Percentiles rank a stretch among this genome's conserved stretches.
phyloP scores from a whole-genome alignment of 2,113 vertebrate genomes.

The Erpornis zantholeuca region DNA sequence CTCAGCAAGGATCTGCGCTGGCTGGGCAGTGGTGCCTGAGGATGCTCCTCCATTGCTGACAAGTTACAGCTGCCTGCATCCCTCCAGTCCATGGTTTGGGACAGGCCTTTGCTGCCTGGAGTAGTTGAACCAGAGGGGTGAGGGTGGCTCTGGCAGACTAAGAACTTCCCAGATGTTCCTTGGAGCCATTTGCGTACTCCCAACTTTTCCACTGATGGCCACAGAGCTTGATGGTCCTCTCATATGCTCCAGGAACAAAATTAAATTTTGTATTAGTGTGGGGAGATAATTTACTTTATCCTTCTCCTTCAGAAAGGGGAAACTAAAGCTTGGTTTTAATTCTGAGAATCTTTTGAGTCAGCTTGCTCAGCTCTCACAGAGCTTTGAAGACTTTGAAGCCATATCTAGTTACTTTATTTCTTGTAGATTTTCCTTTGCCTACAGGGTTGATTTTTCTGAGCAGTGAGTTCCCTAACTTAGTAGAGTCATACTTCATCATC shows the following conservation, averaged over 20 bases:
- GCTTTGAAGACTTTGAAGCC: neutral
- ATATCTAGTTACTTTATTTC: neutral
- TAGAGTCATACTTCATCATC: neutral
- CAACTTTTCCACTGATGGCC: neutral
- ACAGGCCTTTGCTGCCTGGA: neutral
- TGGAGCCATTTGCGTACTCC: neutral
- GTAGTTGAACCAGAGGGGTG: neutral
- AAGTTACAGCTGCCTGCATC: neutral
- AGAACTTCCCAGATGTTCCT: neutral
- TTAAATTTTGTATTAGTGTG: neutral
- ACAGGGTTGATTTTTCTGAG: neutral
- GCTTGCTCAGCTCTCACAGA: neutral
- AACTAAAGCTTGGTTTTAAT: neutral
- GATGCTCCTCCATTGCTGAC: neutral
- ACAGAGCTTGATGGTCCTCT: neutral
- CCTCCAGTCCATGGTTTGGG: rapidly evolving
- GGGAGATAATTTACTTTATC: neutral
- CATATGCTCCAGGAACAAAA: neutral
- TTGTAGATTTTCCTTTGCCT: neutral
- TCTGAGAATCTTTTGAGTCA: neutral
- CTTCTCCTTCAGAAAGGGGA: neutral
- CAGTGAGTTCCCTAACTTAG: neutral
- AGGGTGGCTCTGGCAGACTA: neutral
- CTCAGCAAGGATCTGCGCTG: neutral
- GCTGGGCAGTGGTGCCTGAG: neutral